Conservation (phyloP, 2,888 invertebrate genomes). For the Synanthedon andrenaeformis region DNA sequence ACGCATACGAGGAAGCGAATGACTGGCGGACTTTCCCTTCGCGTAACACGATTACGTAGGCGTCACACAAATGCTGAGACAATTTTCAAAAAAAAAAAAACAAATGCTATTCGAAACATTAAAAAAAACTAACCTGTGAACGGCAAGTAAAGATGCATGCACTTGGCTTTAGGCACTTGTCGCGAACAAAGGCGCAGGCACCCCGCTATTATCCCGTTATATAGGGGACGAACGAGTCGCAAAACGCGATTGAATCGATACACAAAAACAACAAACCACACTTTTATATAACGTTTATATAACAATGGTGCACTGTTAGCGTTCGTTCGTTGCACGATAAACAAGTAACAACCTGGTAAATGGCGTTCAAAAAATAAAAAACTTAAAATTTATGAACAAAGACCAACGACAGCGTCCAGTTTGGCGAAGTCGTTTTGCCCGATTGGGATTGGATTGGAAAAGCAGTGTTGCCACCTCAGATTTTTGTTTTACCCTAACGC, state of each 20-base stretch:
- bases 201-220: constrained; percentile 68
- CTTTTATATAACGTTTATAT: constrained; percentile 30
- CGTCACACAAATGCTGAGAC: constrained; percentile 10
- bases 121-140: constrained; percentile 53
- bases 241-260: constrained; percentile 40
- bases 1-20: constrained; percentile 45
- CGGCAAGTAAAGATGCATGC: constrained; percentile 71
- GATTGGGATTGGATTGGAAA: neutral
- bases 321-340: constrained; percentile 34
- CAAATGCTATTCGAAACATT: neutral
- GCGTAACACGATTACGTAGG: constrained; percentile 43
- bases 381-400: constrained; percentile 59
- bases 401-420: constrained; percentile 49
- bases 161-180: constrained; percentile 68
- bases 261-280: constrained; percentile 28
- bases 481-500: no score
- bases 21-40: constrained; percentile 48
- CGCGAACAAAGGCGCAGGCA: constrained; percentile 60
- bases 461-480: no score
- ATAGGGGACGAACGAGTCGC: constrained; percentile 32
- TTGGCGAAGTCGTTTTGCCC: constrained; percentile 28
- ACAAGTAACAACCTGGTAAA: constrained; percentile 26
- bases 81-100: constrained; percentile 1
- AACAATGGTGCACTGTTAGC: constrained; percentile 29
- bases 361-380: constrained; percentile 45